Evolutionary conservation across 2,797 vertebrate genomes (phyloP).

Genomic region (Eulemur rubriventer): DNA sequence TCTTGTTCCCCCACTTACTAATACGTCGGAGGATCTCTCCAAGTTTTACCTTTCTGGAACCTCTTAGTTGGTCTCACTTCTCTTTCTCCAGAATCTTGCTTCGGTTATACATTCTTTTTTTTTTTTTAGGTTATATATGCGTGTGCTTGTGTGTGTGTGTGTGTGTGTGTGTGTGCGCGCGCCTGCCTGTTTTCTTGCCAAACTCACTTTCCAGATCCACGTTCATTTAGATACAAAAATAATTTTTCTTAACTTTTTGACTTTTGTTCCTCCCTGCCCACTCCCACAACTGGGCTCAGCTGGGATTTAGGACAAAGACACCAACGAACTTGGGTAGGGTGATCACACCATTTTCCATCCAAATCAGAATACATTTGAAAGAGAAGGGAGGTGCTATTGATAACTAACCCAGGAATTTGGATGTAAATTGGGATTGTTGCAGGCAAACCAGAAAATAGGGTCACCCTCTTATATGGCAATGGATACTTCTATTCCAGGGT

Average conservation of each 20-base stretch:
- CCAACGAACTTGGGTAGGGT: background rate
- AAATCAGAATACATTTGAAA: background rate
- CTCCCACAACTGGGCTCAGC: background rate
- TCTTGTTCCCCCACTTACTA: background rate
- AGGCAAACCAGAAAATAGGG: background rate
- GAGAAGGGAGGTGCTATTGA: background rate
- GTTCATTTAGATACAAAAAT: conserved; percentile 9
- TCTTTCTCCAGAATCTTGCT: background rate
- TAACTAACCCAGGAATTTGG: background rate
- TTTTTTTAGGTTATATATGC: too few species aligned
- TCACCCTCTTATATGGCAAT: background rate
- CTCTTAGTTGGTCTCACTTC: background rate
- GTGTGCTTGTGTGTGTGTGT: background rate
- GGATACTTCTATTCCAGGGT: background rate
- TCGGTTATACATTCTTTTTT: background rate
- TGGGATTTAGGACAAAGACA: background rate
- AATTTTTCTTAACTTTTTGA: background rate
- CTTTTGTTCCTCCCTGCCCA: background rate
- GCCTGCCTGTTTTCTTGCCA: background rate
- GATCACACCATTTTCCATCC: background rate
- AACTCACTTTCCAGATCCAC: background rate
- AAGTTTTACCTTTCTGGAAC: background rate
- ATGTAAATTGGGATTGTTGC: background rate
- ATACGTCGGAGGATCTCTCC: background rate
- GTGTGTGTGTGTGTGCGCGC: background rate